Percentiles rank a stretch among this genome's conserved stretches.
These are phyloP conservation scores for Micrastur ruficollis DNA, from an alignment of 2,797 vertebrate species.

Conservation along the genomic window DNA sequence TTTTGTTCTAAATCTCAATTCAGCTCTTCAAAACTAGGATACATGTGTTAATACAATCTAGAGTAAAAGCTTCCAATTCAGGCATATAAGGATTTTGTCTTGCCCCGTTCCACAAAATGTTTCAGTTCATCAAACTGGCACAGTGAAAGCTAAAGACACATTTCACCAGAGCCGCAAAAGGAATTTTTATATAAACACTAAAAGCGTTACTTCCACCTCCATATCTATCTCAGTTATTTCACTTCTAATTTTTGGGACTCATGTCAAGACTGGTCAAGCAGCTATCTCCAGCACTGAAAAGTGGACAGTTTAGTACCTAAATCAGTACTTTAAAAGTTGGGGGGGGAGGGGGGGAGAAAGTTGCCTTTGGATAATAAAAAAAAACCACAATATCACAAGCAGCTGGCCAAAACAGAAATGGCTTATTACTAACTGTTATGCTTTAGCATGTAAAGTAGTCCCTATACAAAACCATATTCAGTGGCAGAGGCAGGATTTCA, in stretches of 20 bases:
- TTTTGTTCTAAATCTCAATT: background rate
- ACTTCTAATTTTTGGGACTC: background rate
- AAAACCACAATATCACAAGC: background rate
- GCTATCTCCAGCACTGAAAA: background rate
- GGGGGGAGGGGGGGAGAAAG: background rate
- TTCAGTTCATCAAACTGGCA: background rate
- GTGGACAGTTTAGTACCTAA: background rate
- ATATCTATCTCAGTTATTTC: background rate
- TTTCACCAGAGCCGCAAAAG: background rate
- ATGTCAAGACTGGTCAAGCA: background rate
- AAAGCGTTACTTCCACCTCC: background rate
- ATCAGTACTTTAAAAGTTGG: background rate
- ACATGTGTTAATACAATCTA: background rate
- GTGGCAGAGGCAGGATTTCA: background rate
- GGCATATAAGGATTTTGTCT: background rate
- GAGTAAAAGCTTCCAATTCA: background rate
- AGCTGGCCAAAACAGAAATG: background rate
- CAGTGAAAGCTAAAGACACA: background rate
- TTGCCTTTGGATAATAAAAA: background rate
- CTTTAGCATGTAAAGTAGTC: background rate
- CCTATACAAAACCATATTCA: background rate
- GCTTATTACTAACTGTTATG: background rate
- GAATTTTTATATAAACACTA: background rate
- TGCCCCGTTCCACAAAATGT: background rate
- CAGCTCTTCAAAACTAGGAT: background rate